A percentile compares a stretch with the other conserved stretches of the same genome.
Evolutionary conservation across 2,113 vertebrate species (phyloP).

Genomic region (Tetrao urogallus): DNA sequence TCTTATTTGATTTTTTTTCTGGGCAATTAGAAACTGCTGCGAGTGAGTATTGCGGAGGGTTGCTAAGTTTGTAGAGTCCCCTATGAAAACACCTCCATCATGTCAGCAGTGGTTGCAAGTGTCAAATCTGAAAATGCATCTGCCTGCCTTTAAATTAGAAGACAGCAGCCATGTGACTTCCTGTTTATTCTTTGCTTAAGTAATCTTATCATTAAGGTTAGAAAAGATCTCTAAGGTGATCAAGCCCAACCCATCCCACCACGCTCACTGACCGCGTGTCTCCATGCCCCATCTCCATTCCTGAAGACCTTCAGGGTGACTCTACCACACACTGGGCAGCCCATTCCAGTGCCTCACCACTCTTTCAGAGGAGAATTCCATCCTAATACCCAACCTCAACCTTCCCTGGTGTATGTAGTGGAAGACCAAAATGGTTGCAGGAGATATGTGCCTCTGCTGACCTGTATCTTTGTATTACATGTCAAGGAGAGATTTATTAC

Average conservation of each 20-base stretch:
- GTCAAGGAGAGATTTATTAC: background rate
- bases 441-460: background rate
- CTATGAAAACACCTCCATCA: background rate
- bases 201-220: background rate
- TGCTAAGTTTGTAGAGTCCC: background rate
- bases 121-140: too few relatives aligned
- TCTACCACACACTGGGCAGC: background rate
- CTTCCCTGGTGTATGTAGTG: background rate
- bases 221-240: background rate
- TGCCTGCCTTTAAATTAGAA: background rate
- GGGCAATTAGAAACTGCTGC: background rate
- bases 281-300: background rate
- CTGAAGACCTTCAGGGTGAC: background rate
- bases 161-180: fast-evolving
- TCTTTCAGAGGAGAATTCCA: background rate
- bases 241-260: background rate
- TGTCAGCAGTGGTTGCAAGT: too few relatives aligned
- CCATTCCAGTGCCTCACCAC: background rate
- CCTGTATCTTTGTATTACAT: background rate
- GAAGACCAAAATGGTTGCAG: background rate
- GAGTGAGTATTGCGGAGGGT: fast-evolving
- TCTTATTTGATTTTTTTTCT: background rate
- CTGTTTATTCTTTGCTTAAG: background rate
- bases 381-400: background rate
- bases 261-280: background rate